Evolutionary conservation across 2,113 vertebrate species (phyloP), one percentile per base, ranked within the genome.

Genomic region (Fregetta grallaria): DNA sequence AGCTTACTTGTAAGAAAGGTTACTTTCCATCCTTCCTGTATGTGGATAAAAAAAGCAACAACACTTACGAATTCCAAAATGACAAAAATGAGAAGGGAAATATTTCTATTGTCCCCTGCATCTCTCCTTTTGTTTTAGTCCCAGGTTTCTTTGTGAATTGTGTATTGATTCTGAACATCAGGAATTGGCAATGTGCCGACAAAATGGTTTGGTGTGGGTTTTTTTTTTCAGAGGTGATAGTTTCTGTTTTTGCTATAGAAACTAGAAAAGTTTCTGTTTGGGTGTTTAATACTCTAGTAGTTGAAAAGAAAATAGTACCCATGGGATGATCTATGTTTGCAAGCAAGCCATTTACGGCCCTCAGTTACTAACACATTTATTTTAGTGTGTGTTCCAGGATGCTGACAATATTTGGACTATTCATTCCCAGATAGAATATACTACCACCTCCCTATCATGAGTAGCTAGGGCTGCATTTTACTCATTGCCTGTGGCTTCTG

Each of bases 181-280:
- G 72, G 12, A 86, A 61, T 3, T 61, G 53, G 5, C 67, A 79
- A 73, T 1, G 0, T 61, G 14, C 9, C 0, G 0, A 49, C 23
- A 40, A 56, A 82, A 79, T 15, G 17, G 13, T 55, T 80, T 86
- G 13, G 6, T 49, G 25, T 29, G 14, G 32, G 5, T 25, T 52
- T 11, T 5, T 65, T 42, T 34, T 68, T 17, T 26, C 22, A 75
- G 49, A 44, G 40, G 16, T 89, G n/a, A 52, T 14, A 34, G 26
- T 65, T 84, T 79, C 87, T 90, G 44, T 4, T 95, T 90, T 92
- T 78, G 40, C 30, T 44, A 34, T 65, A 81, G 66, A 86, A 94
- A 47, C 73, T 42, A 27, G 11, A 42, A 49, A 38, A 85, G 26
- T 94, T 92, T 81, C 62, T 94, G 14, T 74, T 36, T 32, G 14